Conservation (phyloP, 2,797 vertebrate genomes). For the Falco biarmicus region DNA sequence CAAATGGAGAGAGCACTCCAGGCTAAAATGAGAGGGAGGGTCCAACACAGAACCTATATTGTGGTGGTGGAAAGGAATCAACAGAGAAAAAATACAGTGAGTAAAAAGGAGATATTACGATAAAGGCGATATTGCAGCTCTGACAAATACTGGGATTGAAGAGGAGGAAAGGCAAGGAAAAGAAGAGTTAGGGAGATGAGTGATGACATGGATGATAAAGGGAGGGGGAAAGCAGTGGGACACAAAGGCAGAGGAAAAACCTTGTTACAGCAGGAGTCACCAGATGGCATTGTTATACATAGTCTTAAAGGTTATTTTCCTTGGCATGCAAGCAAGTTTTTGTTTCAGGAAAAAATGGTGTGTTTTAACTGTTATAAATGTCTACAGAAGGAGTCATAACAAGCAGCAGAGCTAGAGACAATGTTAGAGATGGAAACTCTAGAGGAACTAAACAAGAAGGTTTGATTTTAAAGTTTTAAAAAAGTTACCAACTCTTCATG, state of each 20-base stretch:
- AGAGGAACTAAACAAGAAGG: neutral
- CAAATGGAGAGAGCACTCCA: neutral
- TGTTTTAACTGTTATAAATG: neutral
- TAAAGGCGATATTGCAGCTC: neutral
- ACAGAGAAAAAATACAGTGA: neutral
- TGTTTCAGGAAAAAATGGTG: neutral
- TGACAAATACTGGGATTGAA: neutral
- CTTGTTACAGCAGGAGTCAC: conserved; percentile 27
- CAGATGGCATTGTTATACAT: conserved; percentile 36
- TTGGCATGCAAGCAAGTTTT: conserved; percentile 18
- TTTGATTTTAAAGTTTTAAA: neutral
- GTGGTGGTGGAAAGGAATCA: neutral
- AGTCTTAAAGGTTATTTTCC: conserved; percentile 37
- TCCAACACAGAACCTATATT: rapidly evolving
- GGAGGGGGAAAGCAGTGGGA: neutral
- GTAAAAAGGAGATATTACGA: neutral
- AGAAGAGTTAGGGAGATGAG: neutral
- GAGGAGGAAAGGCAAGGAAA: neutral
- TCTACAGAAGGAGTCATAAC: neutral
- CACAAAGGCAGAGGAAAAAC: neutral
- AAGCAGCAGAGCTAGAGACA: neutral
- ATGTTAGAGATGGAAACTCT: neutral
- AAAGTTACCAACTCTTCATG: neutral
- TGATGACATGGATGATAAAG: neutral
- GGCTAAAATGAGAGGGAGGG: neutral